These are phyloP conservation scores for Tamias sibiricus DNA, from an alignment of 2,113 vertebrate species.

Conservation along the genomic window DNA sequence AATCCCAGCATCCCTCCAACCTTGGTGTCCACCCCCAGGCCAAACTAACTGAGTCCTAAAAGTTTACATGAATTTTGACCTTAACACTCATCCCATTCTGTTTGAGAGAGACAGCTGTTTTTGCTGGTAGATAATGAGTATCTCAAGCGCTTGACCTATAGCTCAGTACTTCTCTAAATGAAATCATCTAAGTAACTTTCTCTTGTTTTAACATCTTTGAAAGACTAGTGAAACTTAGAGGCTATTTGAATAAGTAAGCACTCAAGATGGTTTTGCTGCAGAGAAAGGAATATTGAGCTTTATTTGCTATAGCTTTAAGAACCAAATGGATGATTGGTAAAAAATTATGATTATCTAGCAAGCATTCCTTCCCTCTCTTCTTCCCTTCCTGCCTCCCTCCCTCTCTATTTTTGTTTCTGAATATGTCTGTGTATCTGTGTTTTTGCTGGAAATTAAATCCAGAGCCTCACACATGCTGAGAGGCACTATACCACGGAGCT, in stretches of 20 bases:
- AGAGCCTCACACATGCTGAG: not conserved
- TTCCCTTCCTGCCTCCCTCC: not conserved
- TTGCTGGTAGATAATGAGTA: not conserved
- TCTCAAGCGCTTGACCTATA: not conserved
- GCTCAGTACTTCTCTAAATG: not conserved
- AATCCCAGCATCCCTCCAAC: not conserved
- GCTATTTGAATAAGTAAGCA: not conserved
- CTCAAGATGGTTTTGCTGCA: not conserved
- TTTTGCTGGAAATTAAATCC: not conserved
- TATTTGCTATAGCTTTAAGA: not conserved
- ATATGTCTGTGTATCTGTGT: not conserved
- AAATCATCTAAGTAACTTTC: not conserved
- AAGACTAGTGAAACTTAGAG: not conserved
- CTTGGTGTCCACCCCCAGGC: not conserved
- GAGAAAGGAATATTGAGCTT: slow-evolving; percentile 36
- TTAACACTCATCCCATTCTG: accelerated
- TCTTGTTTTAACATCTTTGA: not conserved
- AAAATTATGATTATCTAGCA: not conserved
- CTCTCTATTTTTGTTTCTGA: not conserved
- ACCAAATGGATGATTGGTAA: not conserved
- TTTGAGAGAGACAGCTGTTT: not conserved
- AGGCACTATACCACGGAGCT: not conserved
- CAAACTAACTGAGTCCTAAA: not conserved
- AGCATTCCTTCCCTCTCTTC: not conserved
- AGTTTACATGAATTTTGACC: not conserved